Percentiles rank a stretch among this genome's conserved stretches.
phyloP scores from a whole-genome alignment of 2,797 vertebrate genomes.

The Euthynnus affinis region DNA sequence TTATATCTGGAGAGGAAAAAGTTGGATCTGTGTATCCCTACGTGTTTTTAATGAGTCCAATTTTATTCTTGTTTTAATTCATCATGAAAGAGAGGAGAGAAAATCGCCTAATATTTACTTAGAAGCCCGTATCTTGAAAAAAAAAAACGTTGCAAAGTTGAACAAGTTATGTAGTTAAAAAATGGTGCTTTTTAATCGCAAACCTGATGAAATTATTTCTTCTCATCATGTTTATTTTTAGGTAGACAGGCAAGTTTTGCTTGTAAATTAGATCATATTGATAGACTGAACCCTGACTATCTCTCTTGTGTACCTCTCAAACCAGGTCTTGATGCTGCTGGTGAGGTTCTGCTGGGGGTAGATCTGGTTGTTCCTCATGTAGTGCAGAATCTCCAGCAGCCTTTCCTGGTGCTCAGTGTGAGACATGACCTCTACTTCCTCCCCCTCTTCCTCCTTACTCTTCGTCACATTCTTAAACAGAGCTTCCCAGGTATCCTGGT shows the following conservation, averaged over 20 bases:
- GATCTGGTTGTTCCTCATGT: conserved; percentile 92
- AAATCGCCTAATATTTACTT: background rate
- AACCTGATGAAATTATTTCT: background rate
- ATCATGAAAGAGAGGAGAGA: background rate
- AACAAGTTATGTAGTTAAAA: background rate
- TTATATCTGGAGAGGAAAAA: too few relatives aligned
- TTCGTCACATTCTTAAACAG: conserved; percentile 85
- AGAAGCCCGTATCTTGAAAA: background rate
- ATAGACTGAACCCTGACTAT: background rate
- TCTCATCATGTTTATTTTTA: background rate
- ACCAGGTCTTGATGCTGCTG: conserved; percentile 91
- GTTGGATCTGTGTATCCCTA: too few relatives aligned
- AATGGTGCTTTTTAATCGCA: background rate
- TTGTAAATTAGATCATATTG: background rate
- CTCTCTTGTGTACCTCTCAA: conserved; percentile 90
- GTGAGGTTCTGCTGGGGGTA: conserved; percentile 89
- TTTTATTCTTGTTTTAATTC: background rate
- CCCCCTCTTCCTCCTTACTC: conserved; percentile 40
- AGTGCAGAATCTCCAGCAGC: conserved; percentile 86
- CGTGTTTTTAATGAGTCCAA: background rate
- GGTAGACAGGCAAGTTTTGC: too few relatives aligned
- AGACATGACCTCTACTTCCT: background rate
- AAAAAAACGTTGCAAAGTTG: background rate
- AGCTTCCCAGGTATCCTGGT: conserved; percentile 85
- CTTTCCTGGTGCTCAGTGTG: conserved; percentile 77